Evolutionary conservation across 2,113 vertebrate species (phyloP).

Genomic region (Coracopsis vasa): DNA sequence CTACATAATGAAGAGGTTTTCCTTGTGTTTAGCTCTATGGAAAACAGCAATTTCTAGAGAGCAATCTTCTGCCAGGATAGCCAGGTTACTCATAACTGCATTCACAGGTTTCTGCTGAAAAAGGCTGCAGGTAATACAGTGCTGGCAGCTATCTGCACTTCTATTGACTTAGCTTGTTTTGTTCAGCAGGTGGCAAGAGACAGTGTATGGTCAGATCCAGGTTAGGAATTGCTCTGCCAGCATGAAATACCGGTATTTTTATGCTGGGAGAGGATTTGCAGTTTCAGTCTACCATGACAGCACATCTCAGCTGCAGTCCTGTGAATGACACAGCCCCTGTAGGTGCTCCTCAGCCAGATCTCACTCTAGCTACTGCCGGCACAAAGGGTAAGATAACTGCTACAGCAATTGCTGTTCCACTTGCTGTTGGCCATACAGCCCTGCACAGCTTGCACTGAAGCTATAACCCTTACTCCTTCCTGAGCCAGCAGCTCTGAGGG

Average conservation of each 20-base stretch:
- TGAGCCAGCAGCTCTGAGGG: not conserved
- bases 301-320: fast-evolving
- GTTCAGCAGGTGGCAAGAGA: not conserved
- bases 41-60: not conserved
- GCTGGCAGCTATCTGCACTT: not conserved
- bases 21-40: not conserved
- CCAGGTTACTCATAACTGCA: not conserved
- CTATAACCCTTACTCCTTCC: not conserved
- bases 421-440: not conserved
- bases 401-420: not conserved
- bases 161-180: not conserved
- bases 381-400: not conserved
- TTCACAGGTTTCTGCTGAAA: not conserved
- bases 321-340: not conserved
- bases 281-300: not conserved
- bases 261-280: not conserved
- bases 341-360: not conserved
- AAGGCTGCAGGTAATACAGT: not conserved
- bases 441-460: not conserved
- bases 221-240: not conserved
- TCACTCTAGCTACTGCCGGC: fast-evolving
- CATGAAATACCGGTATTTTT: not conserved
- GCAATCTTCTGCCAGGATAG: not conserved
- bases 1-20: not conserved
- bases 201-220: not conserved